Percentiles rank a stretch among this genome's conserved stretches.
Evolutionary conservation across 2,797 vertebrate genomes (phyloP).

Genomic region (Coregonus ussuriensis): DNA sequence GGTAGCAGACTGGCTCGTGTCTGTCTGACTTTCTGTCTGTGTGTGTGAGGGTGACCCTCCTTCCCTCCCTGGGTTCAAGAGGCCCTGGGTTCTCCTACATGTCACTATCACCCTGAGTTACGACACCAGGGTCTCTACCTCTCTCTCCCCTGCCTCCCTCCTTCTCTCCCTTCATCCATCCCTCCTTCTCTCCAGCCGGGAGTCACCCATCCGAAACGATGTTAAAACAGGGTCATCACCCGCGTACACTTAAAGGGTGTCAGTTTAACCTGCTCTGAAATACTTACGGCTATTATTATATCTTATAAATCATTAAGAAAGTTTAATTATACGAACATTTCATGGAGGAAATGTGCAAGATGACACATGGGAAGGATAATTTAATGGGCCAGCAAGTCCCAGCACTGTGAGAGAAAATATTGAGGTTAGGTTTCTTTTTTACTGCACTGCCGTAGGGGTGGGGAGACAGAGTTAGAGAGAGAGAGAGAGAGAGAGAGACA

Average conservation of each 20-base stretch:
- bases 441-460: too few relatives aligned
- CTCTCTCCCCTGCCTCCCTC: slow-evolving; percentile 53
- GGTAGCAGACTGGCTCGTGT: not conserved
- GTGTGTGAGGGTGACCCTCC: not conserved
- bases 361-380: slow-evolving; percentile 83
- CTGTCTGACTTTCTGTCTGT: slow-evolving; percentile 9
- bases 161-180: slow-evolving; percentile 41
- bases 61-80: slow-evolving; percentile 47
- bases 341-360: slow-evolving; percentile 80
- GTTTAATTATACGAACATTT: slow-evolving; percentile 84
- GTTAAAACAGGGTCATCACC: slow-evolving; percentile 82
- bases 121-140: slow-evolving; percentile 69
- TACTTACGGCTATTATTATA: slow-evolving; percentile 84
- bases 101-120: slow-evolving; percentile 74
- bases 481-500: too few relatives aligned
- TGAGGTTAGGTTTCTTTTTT: too few relatives aligned
- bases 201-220: slow-evolving; percentile 80
- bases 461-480: too few relatives aligned
- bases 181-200: slow-evolving; percentile 65
- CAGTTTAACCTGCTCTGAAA: slow-evolving; percentile 84
- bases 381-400: slow-evolving; percentile 63
- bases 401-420: too few relatives aligned
- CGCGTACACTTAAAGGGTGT: slow-evolving; percentile 76
- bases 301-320: slow-evolving; percentile 88
- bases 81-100: slow-evolving; percentile 64